Percentiles rank a stretch among this genome's conserved stretches.
Evolutionary conservation across 2,888 invertebrate species (phyloP).

Genomic region (Labia minor): DNA sequence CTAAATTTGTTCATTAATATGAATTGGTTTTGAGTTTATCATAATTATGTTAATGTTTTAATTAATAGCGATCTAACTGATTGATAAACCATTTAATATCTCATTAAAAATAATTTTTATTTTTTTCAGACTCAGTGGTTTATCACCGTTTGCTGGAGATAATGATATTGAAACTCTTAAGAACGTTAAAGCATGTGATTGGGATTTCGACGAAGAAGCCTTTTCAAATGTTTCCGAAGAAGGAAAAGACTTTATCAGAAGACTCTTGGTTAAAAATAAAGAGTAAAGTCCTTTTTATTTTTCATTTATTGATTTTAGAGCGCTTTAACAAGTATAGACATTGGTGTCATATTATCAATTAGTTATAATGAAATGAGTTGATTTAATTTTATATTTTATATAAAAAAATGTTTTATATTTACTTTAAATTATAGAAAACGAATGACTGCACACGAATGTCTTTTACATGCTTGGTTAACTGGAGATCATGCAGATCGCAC

Average conservation of each 20-base stretch:
- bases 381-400: not conserved
- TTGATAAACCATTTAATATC: no score
- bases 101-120: no score
- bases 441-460: slow-evolving; percentile 95
- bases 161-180: slow-evolving; percentile 96
- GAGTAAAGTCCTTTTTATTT: slow-evolving; percentile 50
- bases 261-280: slow-evolving; percentile 83
- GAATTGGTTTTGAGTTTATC: no score
- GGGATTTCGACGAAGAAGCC: slow-evolving; percentile 96
- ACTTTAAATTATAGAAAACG: no score
- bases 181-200: slow-evolving; percentile 96
- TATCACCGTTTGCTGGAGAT: slow-evolving; percentile 98
- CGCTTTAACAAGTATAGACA: no score
- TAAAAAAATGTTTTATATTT: not conserved
- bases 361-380: slow-evolving; percentile 3
- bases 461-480: slow-evolving; percentile 89
- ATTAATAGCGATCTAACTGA: no score
- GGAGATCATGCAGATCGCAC: slow-evolving; percentile 71
- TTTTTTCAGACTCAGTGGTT: slow-evolving; percentile 89
- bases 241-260: slow-evolving; percentile 94
- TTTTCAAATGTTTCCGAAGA: slow-evolving; percentile 91
- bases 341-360: no score
- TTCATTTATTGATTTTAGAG: no score
- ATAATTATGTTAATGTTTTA: no score
- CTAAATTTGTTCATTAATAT: not conserved